These are phyloP conservation scores for Himalopsyche phryganea DNA, from an alignment of 1,140 invertebrate genomes.

Conservation along the genomic window DNA sequence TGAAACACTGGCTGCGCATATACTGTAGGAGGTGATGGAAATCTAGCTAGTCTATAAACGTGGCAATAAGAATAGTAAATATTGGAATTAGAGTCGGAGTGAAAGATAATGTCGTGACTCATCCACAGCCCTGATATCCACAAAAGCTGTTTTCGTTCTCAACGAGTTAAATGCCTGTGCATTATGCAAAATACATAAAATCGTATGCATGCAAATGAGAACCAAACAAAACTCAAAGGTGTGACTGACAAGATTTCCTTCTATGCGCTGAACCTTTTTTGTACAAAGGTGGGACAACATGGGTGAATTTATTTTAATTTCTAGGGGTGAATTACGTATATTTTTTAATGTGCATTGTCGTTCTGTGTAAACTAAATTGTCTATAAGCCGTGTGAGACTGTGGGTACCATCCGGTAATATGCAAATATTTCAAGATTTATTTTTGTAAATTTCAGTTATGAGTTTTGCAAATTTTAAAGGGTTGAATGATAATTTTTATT, in stretches of 20 bases:
- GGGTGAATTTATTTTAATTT: background rate
- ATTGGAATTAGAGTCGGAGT: no score
- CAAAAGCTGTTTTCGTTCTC: no score
- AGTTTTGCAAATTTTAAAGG: constrained; percentile 18
- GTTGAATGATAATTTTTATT: constrained; percentile 10
- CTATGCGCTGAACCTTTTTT: constrained; percentile 11
- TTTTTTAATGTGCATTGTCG: constrained; percentile 8
- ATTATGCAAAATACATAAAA: constrained; percentile 25
- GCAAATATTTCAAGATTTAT: constrained; percentile 25
- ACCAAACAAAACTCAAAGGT: constrained; percentile 34
- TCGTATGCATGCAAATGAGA: constrained; percentile 30
- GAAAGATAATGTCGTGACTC: no score
- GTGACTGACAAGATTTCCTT: constrained; percentile 35
- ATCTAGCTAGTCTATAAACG: no score
- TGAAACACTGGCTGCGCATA: no score
- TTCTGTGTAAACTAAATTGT: constrained; percentile 30
- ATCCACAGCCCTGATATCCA: no score
- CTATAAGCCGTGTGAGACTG: constrained; percentile 25
- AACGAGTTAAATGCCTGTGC: background rate
- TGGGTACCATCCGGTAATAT: constrained; percentile 17
- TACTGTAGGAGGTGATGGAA: no score
- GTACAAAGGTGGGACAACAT: constrained; percentile 10
- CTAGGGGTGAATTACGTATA: constrained; percentile 13
- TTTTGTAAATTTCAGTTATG: constrained; percentile 12
- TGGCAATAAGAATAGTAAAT: no score